phyloP scores from a whole-genome alignment of 1,140 invertebrate species.

The Calosoma granatense region DNA sequence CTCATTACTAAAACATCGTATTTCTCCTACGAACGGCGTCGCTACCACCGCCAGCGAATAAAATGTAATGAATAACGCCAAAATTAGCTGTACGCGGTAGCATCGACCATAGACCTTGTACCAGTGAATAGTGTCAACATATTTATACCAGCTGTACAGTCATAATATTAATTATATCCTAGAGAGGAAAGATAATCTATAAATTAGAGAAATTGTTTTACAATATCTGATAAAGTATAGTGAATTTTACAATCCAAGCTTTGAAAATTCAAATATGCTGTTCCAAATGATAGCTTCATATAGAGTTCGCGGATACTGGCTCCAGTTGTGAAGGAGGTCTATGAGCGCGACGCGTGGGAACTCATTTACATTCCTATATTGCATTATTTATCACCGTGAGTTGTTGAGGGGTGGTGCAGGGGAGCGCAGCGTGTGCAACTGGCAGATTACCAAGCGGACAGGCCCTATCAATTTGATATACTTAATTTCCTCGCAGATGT shows the following conservation, averaged over 20 bases:
- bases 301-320: not conserved
- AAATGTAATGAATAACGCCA: not conserved
- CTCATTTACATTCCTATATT: slow-evolving; percentile 9
- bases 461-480: slow-evolving; percentile 9
- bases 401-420: not conserved
- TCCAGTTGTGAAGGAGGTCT: no score
- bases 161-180: no score
- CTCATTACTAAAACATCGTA: not conserved
- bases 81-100: not conserved
- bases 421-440: slow-evolving; percentile 1
- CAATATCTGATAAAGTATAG: no score
- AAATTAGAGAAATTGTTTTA: no score
- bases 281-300: not conserved
- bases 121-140: not conserved
- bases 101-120: not conserved
- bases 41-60: not conserved
- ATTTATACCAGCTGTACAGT: no score
- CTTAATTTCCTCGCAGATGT: slow-evolving; percentile 5
- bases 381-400: slow-evolving; percentile 4
- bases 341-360: slow-evolving; percentile 1
- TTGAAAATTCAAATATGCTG: not conserved
- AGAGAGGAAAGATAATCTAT: no score
- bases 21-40: not conserved
- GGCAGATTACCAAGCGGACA: slow-evolving; percentile 1
- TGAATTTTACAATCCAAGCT: not conserved